Base-by-base conservation (phyloP, 2,797 vertebrate genomes). In the Microchirus variegatus region DNA sequence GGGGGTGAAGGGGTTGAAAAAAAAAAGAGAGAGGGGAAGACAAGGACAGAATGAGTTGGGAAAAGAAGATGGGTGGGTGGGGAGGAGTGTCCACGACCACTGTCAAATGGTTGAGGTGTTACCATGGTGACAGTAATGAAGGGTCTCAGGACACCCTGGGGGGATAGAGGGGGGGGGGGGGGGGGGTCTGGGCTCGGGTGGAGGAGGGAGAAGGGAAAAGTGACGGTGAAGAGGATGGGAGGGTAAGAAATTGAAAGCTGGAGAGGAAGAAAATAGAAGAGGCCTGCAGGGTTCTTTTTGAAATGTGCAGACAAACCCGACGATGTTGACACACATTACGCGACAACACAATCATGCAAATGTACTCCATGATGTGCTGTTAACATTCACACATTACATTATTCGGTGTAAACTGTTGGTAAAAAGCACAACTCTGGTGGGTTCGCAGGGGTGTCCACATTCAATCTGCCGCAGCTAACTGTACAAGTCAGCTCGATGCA, bases 71-170 rank as follows among this genome's bases (percentile, higher is more conserved):
- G 76, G 78, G 80, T 59, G 81, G 75, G 50, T 71, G 58, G 67
- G 46, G 38, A 48, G 36, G 56, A 84, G 86, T 70, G 85, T 77
- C 85, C 60, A 18, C 87, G 80, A 86, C 85, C 71, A 77, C 90
- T 91, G 90, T 92, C 90, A 90, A 90, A 90, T 80, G 89, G 89
- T 92, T 90, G 90, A 91, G 88, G 79, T 88, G 90, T 92, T 93
- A 85, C 91, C 91, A 90, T 93, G 90, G 86, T 71, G 87, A 92
- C 92, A 91, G 91, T 93, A 93, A 94, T 93, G 92, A 94, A 91
- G 89, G 91, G 91, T 89, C 89, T 90, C 88, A 90, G 90, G 89
- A 91, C 89, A 90, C 87, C 90, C 90, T 80, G 76, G 80, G 89
- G 92, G 88, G 84, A 87, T 76, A 62, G 46, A 68, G 84, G 46